Percentiles rank a stretch among this genome's conserved stretches.
These are phyloP conservation scores for Pyrgilauda ruficollis DNA, from an alignment of 2,113 vertebrate species.

Conservation along the genomic window DNA sequence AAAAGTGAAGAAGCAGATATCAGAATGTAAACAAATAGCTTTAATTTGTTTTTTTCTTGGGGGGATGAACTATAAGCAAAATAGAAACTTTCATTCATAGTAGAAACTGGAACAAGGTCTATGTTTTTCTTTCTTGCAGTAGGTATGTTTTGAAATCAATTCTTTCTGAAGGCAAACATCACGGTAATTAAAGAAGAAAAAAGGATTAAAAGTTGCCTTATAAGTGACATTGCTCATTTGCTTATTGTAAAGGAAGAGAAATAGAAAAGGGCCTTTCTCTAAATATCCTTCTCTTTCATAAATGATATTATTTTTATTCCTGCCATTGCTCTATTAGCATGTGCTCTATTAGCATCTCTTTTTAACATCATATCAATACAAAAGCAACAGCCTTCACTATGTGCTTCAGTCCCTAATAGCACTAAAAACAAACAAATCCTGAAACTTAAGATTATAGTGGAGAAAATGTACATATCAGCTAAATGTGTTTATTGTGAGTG, in stretches of 20 bases:
- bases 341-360: background rate
- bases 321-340: background rate
- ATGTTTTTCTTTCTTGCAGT: background rate
- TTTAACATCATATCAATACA: background rate
- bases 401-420: background rate
- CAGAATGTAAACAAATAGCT: background rate
- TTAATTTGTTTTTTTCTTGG: background rate
- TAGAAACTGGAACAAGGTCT: background rate
- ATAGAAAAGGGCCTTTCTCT: background rate
- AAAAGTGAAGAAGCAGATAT: slow-evolving; percentile 3
- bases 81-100: background rate
- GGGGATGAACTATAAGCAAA: background rate
- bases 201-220: background rate
- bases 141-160: background rate
- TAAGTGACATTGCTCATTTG: background rate
- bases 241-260: background rate
- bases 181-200: background rate
- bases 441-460: background rate
- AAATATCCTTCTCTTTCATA: background rate
- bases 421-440: background rate
- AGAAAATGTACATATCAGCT: background rate
- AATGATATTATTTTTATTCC: background rate
- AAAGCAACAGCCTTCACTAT: background rate
- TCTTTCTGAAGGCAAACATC: background rate
- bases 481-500: background rate